Evolutionary conservation across 2,888 invertebrate genomes (phyloP), one percentile per base, ranked within the genome.

Genomic region (Lasioglossum vierecki): DNA sequence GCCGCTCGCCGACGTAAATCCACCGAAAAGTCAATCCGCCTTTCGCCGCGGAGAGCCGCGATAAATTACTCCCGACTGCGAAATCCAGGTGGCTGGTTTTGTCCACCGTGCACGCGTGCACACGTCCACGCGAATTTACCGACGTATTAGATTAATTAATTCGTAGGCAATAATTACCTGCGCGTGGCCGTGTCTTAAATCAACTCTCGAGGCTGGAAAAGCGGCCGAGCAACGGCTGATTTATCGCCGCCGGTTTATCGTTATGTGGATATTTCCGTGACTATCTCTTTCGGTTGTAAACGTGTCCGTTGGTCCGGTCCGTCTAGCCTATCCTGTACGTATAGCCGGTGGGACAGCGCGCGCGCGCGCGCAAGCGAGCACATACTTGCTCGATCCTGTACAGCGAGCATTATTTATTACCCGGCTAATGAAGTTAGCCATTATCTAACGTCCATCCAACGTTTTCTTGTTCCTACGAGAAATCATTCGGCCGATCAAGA

Each of bases 401-500:
- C 70, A 44, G 22, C 72, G 80, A 72, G 79, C 81, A 80, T 90
- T 90, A 90, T 90, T 90, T 90, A 90, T 88, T 83, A 76, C 78
- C 76, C 76, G 87, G 13, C 84, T 90, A 90, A 90, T 88, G 88
- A 88, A 90, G 90, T 86, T 83, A 86, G 88, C 88, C 90, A 90
- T 90, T 90, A 90, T 90, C 90, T 88, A 90, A 90, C 80, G 73
- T 73, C 80, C 83, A 88, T 82, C 85, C 66, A 74, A 63, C 84
- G 76, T 76, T 82, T 81, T 79, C 87, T 74, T 70, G 87, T 73
- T 68, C 68, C 76, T 68, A 71, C 80, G 79, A 89, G 84, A 80
- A 80, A 80, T 75, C 85, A 78, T 77, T 73, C 79, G 60, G 81
- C 79, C 85, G 80, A 83, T 87, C 80, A 72, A 77, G 87, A 39